These are phyloP conservation scores for Poeciliopsis prolifica DNA, from an alignment of 2,113 vertebrate species.

Conservation along the genomic window DNA sequence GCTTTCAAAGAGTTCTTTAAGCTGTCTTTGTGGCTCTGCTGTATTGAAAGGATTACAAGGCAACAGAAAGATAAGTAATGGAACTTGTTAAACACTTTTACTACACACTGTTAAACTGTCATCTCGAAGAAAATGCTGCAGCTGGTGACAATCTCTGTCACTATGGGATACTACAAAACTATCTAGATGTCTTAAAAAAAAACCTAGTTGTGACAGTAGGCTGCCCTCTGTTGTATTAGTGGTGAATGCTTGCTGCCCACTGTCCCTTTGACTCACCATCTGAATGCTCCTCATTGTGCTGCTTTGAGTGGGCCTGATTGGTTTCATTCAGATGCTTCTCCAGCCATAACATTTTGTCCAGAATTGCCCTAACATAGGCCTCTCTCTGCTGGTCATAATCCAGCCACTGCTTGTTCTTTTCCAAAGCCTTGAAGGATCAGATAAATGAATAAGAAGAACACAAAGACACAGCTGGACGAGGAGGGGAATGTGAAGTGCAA, in stretches of 20 bases:
- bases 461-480: conserved; percentile 31
- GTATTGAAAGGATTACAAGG: conserved; percentile 3
- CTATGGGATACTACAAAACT: neutral
- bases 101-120: neutral
- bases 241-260: conserved; percentile 47
- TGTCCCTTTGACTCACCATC: conserved; percentile 79
- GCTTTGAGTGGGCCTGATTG: conserved; percentile 62
- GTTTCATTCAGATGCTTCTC: conserved; percentile 79
- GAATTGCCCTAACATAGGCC: conserved; percentile 80
- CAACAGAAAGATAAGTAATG: neutral
- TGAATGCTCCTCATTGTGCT: conserved; percentile 76
- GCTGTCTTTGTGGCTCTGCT: conserved; percentile 66
- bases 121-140: neutral
- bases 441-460: conserved; percentile 49
- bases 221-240: conserved; percentile 30
- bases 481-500: conserved; percentile 16
- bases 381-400: conserved; percentile 92
- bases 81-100: neutral
- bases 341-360: conserved; percentile 84
- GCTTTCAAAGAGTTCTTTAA: conserved; percentile 78
- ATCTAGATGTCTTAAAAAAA: conserved; percentile 50
- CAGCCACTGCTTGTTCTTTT: conserved; percentile 91
- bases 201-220: conserved; percentile 58
- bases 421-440: conserved; percentile 81
- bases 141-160: neutral